Percentiles rank a stretch among this genome's conserved stretches.
Conservation (phyloP, 2,888 invertebrate species). For the Philonicus albiceps region DNA sequence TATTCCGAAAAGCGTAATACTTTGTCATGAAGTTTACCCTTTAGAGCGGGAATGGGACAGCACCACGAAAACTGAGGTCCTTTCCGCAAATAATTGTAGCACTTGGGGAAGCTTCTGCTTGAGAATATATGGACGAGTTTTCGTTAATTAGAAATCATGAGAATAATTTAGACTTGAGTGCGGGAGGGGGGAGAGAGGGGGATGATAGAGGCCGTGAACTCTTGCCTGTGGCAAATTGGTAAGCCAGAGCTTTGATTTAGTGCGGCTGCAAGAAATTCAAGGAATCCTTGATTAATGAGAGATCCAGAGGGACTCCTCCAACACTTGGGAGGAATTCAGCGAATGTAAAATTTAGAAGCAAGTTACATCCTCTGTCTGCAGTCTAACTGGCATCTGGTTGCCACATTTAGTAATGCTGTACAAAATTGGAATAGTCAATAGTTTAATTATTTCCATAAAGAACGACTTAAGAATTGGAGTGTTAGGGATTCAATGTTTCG, state of each 20-base stretch:
- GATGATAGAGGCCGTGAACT: not conserved
- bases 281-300: not conserved
- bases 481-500: not conserved
- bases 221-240: not conserved
- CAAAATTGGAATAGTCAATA: not conserved
- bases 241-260: constrained; percentile 7
- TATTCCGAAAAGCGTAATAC: not conserved
- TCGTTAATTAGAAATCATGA: constrained; percentile 15
- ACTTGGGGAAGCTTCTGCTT: not conserved
- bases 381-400: not conserved
- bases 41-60: not conserved
- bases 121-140: not conserved
- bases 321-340: not conserved
- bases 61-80: not conserved
- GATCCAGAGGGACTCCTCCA: not conserved
- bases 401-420: not conserved
- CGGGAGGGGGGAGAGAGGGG: not conserved
- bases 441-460: not conserved
- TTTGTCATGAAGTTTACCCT: not conserved
- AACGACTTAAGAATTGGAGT: not conserved
- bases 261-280: constrained; percentile 4
- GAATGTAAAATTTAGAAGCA: not conserved
- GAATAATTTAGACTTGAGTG: not conserved
- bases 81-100: not conserved
- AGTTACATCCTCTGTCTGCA: not conserved